Percentiles rank a stretch among this genome's conserved stretches.
Conservation (phyloP, 2,888 invertebrate genomes). For the Danaus chrysippus region DNA sequence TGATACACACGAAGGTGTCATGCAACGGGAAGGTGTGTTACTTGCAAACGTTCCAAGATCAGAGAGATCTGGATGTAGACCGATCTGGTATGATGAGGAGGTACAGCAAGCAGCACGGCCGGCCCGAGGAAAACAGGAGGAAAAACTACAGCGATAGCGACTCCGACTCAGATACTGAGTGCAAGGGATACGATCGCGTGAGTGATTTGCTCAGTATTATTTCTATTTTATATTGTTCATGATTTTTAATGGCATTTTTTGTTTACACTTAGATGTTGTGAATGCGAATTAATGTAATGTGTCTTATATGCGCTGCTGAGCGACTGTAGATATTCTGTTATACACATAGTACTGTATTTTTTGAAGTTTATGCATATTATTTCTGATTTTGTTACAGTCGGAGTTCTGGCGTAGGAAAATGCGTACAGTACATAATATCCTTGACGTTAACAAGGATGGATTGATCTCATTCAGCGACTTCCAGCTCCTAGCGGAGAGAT, state of each 20-base stretch:
- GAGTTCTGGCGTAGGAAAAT: conserved; percentile 92
- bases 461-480: conserved; percentile 91
- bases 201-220: conserved; percentile 33
- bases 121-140: conserved; percentile 63
- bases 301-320: no score
- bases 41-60: conserved; percentile 44
- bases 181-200: conserved; percentile 73
- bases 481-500: conserved; percentile 84
- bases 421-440: conserved; percentile 89
- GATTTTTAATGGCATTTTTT: no score
- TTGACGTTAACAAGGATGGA: conserved; percentile 92
- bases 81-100: conserved; percentile 42
- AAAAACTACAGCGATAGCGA: conserved; percentile 79
- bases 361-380: not conserved
- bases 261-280: no score
- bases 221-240: no score
- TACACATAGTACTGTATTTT: no score
- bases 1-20: conserved; percentile 54
- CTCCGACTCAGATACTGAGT: conserved; percentile 78
- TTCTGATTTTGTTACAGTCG: conserved; percentile 44
- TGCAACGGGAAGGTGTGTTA: conserved; percentile 64
- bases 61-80: conserved; percentile 42
- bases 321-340: no score
- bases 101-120: conserved; percentile 73
- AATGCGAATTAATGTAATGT: no score